A percentile compares a stretch with the other conserved stretches of the same genome.
Conservation (phyloP, 2,888 invertebrate genomes). For the Coecobrya sp. region DNA sequence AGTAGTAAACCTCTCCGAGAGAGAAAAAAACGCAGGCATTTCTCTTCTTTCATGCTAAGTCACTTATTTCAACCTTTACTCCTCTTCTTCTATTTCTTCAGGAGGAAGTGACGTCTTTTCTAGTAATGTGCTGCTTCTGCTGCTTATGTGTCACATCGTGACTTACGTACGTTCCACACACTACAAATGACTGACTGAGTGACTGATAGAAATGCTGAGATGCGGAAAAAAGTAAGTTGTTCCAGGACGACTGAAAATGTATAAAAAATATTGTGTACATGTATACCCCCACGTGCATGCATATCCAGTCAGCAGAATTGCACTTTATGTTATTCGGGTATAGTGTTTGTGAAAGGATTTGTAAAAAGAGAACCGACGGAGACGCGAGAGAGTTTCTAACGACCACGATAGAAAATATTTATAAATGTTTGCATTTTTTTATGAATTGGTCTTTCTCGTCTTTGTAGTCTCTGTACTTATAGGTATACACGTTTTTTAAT, state of each 20-base stretch:
- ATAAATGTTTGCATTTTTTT: not conserved
- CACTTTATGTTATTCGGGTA: not conserved
- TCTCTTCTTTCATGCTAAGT: constrained; percentile 39
- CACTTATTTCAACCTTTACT: constrained; percentile 64
- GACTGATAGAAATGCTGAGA: constrained; percentile 60
- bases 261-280: not conserved
- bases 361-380: constrained; percentile 43
- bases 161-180: constrained; percentile 2
- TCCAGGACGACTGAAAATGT: not conserved
- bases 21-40: constrained; percentile 14
- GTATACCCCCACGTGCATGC: not conserved
- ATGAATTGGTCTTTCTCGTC: not conserved
- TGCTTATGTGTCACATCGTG: constrained; percentile 71
- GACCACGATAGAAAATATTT: not conserved
- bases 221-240: constrained; percentile 64
- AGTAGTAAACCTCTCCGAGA: constrained; percentile 14
- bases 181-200: constrained; percentile 34
- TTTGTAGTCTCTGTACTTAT: not conserved
- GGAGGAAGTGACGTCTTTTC: constrained; percentile 72
- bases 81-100: not conserved
- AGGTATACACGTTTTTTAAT: not conserved
- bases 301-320: not conserved
- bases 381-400: not conserved
- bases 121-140: constrained; percentile 54
- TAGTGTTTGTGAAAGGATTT: constrained; percentile 28